Evolutionary conservation across 1,140 invertebrate genomes (phyloP).

Genomic region (Prorops nasuta): DNA sequence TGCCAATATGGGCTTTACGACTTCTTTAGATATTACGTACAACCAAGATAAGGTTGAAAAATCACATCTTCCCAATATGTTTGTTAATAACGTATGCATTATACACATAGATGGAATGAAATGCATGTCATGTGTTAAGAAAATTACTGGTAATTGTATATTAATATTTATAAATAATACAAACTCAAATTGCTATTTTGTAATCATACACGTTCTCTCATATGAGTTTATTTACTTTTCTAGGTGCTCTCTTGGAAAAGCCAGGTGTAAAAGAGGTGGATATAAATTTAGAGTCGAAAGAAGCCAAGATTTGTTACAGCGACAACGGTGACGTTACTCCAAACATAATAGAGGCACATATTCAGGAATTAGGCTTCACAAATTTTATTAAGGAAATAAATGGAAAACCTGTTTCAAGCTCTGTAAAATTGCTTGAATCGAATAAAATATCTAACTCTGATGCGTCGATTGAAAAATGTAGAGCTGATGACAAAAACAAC

Average conservation of each 20-base stretch:
- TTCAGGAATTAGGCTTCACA: conserved; percentile 69
- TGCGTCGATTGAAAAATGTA: conserved; percentile 31
- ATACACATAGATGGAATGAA: conserved; percentile 78
- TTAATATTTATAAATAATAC: conserved; percentile 2
- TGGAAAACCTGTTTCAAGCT: conserved; percentile 11
- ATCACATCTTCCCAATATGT: conserved; percentile 13
- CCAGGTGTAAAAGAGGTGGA: conserved; percentile 60
- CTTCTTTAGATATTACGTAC: conserved; percentile 39
- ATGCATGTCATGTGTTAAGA: conserved; percentile 78
- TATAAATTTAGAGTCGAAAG: conserved; percentile 63
- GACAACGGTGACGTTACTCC: conserved; percentile 51
- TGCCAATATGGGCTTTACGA: conserved; percentile 79
- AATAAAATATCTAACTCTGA: conserved; percentile 13
- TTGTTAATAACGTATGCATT: conserved; percentile 30
- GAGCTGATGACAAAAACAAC: conserved; percentile 26
- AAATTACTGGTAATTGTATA: conserved; percentile 64
- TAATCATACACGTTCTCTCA: background rate
- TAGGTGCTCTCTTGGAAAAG: conserved; percentile 60
- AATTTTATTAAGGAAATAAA: conserved; percentile 56
- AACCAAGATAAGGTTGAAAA: background rate
- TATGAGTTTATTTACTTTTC: background rate
- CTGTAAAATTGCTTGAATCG: no score
- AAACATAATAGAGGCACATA: conserved; percentile 57
- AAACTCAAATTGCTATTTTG: background rate
- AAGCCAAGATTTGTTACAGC: conserved; percentile 61